Evolutionary conservation across 2,113 vertebrate genomes (phyloP).

Genomic region (Ameiurus melas): DNA sequence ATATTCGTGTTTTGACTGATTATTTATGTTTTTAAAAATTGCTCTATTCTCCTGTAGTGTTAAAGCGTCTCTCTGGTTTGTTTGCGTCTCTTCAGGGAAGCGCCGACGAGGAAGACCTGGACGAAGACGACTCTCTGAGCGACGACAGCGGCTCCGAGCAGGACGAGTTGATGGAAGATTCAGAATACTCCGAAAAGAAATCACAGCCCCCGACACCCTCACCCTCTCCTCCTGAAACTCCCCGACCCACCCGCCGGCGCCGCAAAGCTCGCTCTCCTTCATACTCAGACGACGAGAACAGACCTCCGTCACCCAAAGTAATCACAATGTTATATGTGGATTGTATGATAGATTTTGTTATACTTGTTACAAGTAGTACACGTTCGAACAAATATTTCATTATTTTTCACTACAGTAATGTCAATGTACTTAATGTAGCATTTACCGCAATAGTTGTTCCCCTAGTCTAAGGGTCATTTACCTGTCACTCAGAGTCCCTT

Average conservation of each 20-base stretch:
- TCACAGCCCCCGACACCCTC: conserved; percentile 86
- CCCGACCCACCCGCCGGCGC: conserved; percentile 71
- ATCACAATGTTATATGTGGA: background rate
- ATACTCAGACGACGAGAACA: conserved; percentile 92
- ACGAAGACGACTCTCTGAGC: conserved; percentile 91
- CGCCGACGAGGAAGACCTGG: conserved; percentile 90
- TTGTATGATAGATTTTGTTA: background rate
- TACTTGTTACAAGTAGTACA: background rate
- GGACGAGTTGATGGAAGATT: conserved; percentile 89
- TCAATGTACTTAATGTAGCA: background rate
- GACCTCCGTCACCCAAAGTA: conserved; percentile 92
- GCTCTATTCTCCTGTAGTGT: background rate
- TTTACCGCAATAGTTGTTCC: background rate
- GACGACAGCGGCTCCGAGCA: conserved; percentile 91
- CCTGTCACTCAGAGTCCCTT: conserved; percentile 67
- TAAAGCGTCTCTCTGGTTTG: background rate
- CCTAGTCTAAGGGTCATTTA: background rate
- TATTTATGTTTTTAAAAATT: background rate
- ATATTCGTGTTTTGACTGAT: background rate
- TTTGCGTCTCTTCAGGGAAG: conserved; percentile 76
- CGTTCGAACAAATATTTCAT: background rate
- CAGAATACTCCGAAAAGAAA: conserved; percentile 88
- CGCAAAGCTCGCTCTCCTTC: conserved; percentile 84
- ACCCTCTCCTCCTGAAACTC: conserved; percentile 83
- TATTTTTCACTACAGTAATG: background rate